Conservation (phyloP, 2,888 invertebrate genomes). For the Callyntrura sp. region DNA sequence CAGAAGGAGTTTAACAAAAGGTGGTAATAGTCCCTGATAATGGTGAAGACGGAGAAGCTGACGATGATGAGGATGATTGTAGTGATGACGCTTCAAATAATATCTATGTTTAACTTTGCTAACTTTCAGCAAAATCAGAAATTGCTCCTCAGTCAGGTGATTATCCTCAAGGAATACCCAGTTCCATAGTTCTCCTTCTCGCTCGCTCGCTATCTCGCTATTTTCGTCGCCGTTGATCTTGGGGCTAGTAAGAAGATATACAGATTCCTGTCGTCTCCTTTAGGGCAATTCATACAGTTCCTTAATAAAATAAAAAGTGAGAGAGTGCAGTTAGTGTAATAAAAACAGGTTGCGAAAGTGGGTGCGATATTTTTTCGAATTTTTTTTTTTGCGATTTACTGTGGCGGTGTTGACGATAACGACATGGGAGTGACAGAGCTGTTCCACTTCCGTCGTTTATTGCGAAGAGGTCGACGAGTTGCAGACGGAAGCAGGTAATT, state of each 20-base stretch:
- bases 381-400: not conserved
- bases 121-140: not conserved
- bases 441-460: constrained; percentile 58
- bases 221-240: not conserved
- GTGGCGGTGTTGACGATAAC: not conserved
- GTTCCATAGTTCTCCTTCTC: constrained; percentile 20
- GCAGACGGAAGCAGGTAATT: constrained; percentile 67
- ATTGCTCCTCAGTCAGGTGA: constrained; percentile 17
- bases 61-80: not conserved
- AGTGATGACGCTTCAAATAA: not conserved
- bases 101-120: not conserved
- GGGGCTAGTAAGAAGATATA: not conserved
- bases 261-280: not conserved
- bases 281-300: not conserved
- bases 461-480: constrained; percentile 53
- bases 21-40: constrained; percentile 12
- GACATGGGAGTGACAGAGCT: constrained; percentile 65
- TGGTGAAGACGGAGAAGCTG: constrained; percentile 1
- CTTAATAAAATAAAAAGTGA: not conserved
- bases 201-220: not conserved
- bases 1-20: constrained; percentile 30
- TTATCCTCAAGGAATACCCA: constrained; percentile 33
- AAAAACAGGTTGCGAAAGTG: not conserved
- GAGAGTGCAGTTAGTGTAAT: not conserved
- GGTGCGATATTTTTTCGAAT: not conserved